Evolutionary conservation across 2,797 vertebrate genomes (phyloP).

Genomic region (Tauraco hartlaubi): DNA sequence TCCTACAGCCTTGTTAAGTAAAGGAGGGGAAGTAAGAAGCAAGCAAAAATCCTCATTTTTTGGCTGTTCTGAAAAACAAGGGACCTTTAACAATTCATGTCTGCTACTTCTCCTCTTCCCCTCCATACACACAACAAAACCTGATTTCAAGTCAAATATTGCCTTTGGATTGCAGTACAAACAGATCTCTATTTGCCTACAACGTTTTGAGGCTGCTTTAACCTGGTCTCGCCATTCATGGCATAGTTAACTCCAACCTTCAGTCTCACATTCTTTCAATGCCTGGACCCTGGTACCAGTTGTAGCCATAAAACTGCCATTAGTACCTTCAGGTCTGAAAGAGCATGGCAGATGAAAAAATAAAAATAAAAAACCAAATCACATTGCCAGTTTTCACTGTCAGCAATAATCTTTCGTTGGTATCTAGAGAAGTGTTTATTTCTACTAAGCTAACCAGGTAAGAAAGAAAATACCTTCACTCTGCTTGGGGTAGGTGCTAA

Average conservation of each 20-base stretch:
- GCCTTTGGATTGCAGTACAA: neutral
- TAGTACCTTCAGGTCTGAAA: neutral
- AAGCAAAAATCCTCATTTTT: neutral
- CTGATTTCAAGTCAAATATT: neutral
- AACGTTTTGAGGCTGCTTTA: neutral
- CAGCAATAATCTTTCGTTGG: neutral
- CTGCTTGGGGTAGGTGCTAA: neutral
- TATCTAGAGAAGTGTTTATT: neutral
- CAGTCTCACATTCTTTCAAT: neutral
- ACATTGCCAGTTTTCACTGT: neutral
- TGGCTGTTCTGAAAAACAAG: neutral
- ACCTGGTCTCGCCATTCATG: rapidly evolving
- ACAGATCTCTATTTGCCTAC: neutral
- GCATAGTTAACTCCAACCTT: neutral
- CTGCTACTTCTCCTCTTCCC: neutral
- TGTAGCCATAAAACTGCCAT: neutral
- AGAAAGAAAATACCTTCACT: neutral
- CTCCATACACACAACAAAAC: neutral
- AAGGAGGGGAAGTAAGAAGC: neutral
- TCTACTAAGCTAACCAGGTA: neutral
- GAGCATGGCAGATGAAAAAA: neutral
- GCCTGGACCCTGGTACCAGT: neutral
- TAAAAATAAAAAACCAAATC: too few species aligned
- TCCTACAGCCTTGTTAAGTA: neutral
- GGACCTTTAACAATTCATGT: neutral